A percentile compares a stretch with the other conserved stretches of the same genome.
These are phyloP conservation scores for Augiades crinisus DNA, from an alignment of 2,888 invertebrate species.

Conservation along the genomic window DNA sequence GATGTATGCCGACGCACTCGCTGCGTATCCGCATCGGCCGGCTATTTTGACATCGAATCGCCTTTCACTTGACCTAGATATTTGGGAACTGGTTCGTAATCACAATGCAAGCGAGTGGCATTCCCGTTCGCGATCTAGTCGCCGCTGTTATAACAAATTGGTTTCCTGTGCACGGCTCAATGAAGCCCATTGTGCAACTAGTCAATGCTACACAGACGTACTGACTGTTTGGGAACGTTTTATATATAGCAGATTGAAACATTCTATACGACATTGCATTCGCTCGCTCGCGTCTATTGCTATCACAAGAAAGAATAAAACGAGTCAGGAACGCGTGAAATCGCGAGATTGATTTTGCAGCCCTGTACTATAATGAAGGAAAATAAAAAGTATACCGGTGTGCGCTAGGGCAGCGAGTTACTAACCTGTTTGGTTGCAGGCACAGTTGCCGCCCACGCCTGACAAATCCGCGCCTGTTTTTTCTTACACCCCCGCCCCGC, in stretches of 20 bases:
- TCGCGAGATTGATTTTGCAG: constrained; percentile 41
- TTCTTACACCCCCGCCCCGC: constrained; percentile 44
- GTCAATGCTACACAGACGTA: constrained; percentile 9
- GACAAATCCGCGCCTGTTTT: constrained; percentile 72
- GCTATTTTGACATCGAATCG: constrained; percentile 64
- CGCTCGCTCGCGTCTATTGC: too few relatives aligned
- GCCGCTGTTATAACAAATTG: constrained; percentile 43
- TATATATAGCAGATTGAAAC: too few relatives aligned
- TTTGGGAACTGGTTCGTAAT: constrained; percentile 75
- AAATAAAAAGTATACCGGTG: constrained; percentile 58
- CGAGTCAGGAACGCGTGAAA: neutral
- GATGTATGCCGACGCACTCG: constrained; percentile 15
- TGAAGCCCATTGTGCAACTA: constrained; percentile 26
- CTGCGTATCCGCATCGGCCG: constrained; percentile 48
- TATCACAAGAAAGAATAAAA: neutral
- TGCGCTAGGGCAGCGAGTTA: constrained; percentile 54
- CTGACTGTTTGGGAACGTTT: constrained; percentile 7
- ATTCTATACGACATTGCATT: too few relatives aligned
- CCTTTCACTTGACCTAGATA: constrained; percentile 80
- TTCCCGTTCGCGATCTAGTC: constrained; percentile 40
- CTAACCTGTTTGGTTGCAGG: constrained; percentile 71
- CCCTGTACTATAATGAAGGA: constrained; percentile 61
- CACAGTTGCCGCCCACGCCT: constrained; percentile 66
- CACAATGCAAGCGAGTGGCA: constrained; percentile 58
- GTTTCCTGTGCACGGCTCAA: constrained; percentile 37